phyloP scores from a whole-genome alignment of 1,140 invertebrate genomes.

The Anastatus disparis region DNA sequence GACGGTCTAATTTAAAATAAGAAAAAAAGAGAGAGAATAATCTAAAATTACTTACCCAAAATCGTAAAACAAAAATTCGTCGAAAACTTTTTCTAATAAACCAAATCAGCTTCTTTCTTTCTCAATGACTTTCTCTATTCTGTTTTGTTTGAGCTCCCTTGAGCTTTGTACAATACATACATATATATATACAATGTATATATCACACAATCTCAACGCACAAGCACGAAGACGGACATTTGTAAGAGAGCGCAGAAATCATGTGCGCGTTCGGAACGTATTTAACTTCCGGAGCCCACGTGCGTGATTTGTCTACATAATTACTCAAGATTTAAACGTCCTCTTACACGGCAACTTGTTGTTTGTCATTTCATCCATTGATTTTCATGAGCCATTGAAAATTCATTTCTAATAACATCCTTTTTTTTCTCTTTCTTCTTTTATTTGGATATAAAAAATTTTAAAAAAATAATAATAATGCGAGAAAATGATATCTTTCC shows the following conservation, averaged over 20 bases:
- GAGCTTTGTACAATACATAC: background rate
- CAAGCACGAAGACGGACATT: too few relatives aligned
- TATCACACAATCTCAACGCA: too few relatives aligned
- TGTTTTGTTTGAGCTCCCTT: background rate
- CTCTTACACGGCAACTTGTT: background rate
- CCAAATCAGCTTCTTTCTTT: background rate
- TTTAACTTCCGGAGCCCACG: background rate
- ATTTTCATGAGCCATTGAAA: background rate
- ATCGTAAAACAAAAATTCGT: too few relatives aligned
- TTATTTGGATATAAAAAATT: too few relatives aligned
- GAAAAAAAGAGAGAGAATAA: too few relatives aligned
- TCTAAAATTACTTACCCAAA: too few relatives aligned
- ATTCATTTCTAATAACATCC: background rate
- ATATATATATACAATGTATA: too few relatives aligned
- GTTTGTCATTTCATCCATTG: background rate
- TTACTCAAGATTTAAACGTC: background rate
- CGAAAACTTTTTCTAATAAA: too few relatives aligned
- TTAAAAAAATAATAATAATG: too few relatives aligned
- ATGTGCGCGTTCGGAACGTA: background rate
- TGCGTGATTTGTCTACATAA: conserved; percentile 18
- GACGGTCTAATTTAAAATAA: too few relatives aligned
- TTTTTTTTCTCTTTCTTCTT: background rate
- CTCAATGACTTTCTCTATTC: background rate
- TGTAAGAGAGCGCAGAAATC: too few relatives aligned
- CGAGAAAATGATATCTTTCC: too few relatives aligned